Conservation (phyloP, 2,888 invertebrate genomes). For the Baccha elongata region DNA sequence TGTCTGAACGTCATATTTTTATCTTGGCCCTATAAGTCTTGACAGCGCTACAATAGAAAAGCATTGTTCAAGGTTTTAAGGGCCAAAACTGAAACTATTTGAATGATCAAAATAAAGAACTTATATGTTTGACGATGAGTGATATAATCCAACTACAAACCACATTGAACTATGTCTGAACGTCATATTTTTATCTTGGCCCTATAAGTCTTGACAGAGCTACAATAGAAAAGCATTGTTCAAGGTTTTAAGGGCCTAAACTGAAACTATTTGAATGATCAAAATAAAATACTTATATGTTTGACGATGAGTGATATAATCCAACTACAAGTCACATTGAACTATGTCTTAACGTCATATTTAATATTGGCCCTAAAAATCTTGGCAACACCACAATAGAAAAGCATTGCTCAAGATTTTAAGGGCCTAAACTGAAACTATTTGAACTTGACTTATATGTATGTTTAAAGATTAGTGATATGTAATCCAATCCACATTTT, state of each 20-base stretch:
- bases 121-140: constrained; percentile 75
- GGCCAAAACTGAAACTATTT: constrained; percentile 7
- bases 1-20: constrained; percentile 63
- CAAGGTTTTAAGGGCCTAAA: constrained; percentile 33
- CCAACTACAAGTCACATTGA: constrained; percentile 51
- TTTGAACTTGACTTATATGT: not conserved
- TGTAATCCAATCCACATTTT: constrained; percentile 69
- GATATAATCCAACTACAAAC: constrained; percentile 74
- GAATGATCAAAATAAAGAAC: not conserved
- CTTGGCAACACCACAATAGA: constrained; percentile 34
- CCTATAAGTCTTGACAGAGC: constrained; percentile 21
- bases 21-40: constrained; percentile 42
- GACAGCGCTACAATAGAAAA: constrained; percentile 30
- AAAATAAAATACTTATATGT: too few species aligned
- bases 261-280: too few species aligned
- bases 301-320: constrained; percentile 76
- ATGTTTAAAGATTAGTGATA: constrained; percentile 76
- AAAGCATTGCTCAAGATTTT: constrained; percentile 29
- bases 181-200: constrained; percentile 50
- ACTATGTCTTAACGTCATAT: constrained; percentile 67
- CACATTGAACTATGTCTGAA: constrained; percentile 68
- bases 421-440: constrained; percentile 14
- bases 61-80: constrained; percentile 24
- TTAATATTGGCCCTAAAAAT: constrained; percentile 41
- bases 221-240: constrained; percentile 38